A percentile compares a stretch with the other conserved stretches of the same genome.
phyloP scores from a whole-genome alignment of 2,888 invertebrate genomes.

The Acleris laterana region DNA sequence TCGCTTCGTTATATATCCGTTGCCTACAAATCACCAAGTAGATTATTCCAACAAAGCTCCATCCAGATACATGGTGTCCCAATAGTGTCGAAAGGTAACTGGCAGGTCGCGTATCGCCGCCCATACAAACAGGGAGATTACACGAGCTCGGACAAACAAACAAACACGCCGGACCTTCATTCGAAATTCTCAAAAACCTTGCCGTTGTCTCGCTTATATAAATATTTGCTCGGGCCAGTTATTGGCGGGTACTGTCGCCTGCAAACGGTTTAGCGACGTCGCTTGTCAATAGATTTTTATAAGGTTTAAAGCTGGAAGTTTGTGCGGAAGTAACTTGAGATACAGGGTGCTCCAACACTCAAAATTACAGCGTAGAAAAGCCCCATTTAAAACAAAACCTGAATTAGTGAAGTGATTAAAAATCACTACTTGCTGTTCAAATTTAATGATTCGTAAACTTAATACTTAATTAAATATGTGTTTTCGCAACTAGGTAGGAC shows the following conservation, averaged over 20 bases:
- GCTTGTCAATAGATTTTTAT: not conserved
- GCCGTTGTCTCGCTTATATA: slow-evolving; percentile 73
- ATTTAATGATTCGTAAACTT: too few species aligned
- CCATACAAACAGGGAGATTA: slow-evolving; percentile 59
- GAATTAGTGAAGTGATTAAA: too few species aligned
- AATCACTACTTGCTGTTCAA: too few species aligned
- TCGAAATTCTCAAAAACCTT: slow-evolving; percentile 81
- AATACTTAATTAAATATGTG: too few species aligned
- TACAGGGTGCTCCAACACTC: too few species aligned
- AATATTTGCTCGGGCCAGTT: slow-evolving; percentile 79
- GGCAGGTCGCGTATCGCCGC: slow-evolving; percentile 44
- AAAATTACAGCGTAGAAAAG: too few species aligned
- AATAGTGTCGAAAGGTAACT: slow-evolving; percentile 47
- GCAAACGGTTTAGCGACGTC: not conserved
- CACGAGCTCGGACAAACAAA: slow-evolving; percentile 63
- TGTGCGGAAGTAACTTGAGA: too few species aligned
- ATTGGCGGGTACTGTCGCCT: slow-evolving; percentile 46
- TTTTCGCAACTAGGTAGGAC: too few species aligned
- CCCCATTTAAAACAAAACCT: too few species aligned
- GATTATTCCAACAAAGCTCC: slow-evolving; percentile 2
- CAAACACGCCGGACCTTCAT: slow-evolving; percentile 68
- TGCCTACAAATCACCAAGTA: not conserved
- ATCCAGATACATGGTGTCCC: slow-evolving; percentile 25
- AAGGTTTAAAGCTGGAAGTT: not conserved
- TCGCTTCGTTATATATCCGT: not conserved